These are phyloP conservation scores for Chelonus insularis DNA, from an alignment of 1,140 invertebrate genomes.

Conservation along the genomic window DNA sequence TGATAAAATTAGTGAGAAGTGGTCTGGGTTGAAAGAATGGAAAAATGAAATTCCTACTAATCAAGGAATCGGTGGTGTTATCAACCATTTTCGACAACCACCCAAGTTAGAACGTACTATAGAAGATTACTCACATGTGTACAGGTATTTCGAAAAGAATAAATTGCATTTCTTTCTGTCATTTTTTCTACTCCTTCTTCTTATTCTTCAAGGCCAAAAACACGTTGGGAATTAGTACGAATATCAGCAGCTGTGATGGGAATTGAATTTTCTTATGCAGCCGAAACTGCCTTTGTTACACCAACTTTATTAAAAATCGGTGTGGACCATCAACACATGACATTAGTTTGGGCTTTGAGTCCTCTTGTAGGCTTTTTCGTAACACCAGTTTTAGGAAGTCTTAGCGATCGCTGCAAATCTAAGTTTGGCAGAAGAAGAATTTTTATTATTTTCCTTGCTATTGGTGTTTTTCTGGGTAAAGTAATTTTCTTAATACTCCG, in stretches of 20 bases:
- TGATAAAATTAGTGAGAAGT: conserved; percentile 66
- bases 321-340: conserved; percentile 89
- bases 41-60: conserved; percentile 58
- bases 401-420: conserved; percentile 86
- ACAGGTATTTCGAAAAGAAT: conserved; percentile 72
- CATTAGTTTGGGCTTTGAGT: conserved; percentile 91
- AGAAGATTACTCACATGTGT: conserved; percentile 74
- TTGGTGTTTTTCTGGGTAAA: conserved; percentile 86
- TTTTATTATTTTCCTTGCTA: conserved; percentile 86
- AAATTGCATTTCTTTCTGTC: too few relatives aligned
- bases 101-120: conserved; percentile 53
- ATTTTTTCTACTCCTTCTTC: too few relatives aligned
- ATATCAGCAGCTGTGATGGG: conserved; percentile 95
- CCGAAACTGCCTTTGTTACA: conserved; percentile 95
- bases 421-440: conserved; percentile 83
- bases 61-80: conserved; percentile 46
- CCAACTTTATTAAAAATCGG: conserved; percentile 93
- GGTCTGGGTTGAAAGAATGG: conserved; percentile 64
- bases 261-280: conserved; percentile 96
- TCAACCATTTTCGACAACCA: conserved; percentile 53
- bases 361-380: conserved; percentile 91
- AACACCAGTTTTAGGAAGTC: conserved; percentile 87
- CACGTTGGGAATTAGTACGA: conserved; percentile 77
- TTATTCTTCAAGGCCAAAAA: conserved; percentile 68
- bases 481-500: conserved; percentile 26